A percentile compares a stretch with the other conserved stretches of the same genome.
These are phyloP conservation scores for Raja brachyura DNA, from an alignment of 2,113 vertebrate genomes.

Conservation along the genomic window DNA sequence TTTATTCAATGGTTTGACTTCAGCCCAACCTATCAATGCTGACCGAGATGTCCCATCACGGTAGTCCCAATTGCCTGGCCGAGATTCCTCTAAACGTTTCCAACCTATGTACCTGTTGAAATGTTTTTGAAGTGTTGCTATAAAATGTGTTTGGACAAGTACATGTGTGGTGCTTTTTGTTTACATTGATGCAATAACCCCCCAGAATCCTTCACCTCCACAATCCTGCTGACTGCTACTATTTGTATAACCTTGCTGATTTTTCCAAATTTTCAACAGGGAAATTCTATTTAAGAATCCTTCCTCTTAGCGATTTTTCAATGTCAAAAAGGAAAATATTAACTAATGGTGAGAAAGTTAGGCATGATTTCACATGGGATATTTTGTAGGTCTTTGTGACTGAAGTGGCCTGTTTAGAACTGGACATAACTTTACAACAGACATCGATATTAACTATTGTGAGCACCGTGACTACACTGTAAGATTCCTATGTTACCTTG, in stretches of 20 bases:
- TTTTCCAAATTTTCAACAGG: neutral
- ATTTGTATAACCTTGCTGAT: neutral
- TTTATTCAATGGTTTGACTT: neutral
- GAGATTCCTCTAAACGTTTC: no score
- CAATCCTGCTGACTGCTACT: neutral
- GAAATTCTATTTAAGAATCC: neutral
- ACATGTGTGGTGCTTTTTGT: neutral
- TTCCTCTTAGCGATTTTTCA: no score
- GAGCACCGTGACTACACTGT: neutral
- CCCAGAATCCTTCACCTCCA: neutral
- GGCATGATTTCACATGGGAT: neutral
- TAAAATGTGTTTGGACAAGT: no score
- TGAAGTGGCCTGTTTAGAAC: neutral
- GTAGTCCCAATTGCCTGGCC: no score
- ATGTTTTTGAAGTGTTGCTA: no score
- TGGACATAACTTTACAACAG: neutral
- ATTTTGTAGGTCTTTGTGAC: neutral
- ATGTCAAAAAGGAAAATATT: neutral
- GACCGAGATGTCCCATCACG: no score
- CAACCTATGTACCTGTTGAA: no score
- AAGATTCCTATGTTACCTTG: neutral
- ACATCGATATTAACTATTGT: neutral
- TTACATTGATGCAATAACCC: neutral
- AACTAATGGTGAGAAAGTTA: neutral
- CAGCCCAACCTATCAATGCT: no score